phyloP scores from a whole-genome alignment of 2,797 vertebrate genomes.

The Botia almorhae region DNA sequence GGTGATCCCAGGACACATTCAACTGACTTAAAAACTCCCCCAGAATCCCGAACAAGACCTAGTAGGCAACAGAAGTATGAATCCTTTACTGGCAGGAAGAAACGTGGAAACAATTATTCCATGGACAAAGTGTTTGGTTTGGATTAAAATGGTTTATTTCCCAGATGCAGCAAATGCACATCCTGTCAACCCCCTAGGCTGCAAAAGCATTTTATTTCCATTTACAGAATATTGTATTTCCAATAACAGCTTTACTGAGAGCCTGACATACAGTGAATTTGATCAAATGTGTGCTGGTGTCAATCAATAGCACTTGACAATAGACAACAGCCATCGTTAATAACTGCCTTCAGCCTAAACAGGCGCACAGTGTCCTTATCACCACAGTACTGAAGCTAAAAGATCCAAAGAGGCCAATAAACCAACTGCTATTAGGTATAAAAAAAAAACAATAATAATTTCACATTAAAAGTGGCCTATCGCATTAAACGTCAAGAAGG shows the following conservation, averaged over 20 bases:
- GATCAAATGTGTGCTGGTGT: slow-evolving; percentile 59
- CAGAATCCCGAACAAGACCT: not conserved
- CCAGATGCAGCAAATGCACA: not conserved
- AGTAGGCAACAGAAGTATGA: not conserved
- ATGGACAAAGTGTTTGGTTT: slow-evolving; percentile 4
- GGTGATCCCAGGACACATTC: not conserved
- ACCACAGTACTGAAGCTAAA: not conserved
- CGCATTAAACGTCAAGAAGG: not conserved
- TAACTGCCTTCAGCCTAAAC: not conserved
- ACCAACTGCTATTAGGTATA: not conserved
- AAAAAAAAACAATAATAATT: not conserved
- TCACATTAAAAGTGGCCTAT: too few species aligned
- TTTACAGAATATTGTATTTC: slow-evolving; percentile 60
- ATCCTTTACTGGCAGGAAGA: not conserved
- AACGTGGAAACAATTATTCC: slow-evolving; percentile 3
- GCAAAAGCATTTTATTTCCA: slow-evolving; percentile 45
- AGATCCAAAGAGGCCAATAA: not conserved
- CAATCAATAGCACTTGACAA: slow-evolving; percentile 68
- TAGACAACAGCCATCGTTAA: slow-evolving; percentile 47
- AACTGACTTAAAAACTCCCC: not conserved
- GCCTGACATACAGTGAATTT: slow-evolving; percentile 41
- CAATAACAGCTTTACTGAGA: slow-evolving; percentile 61
- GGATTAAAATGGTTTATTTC: slow-evolving; percentile 16
- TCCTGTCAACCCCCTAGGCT: slow-evolving; percentile 17
- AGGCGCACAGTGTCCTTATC: slow-evolving; percentile 49